These are phyloP conservation scores for Gorsachius magnificus DNA, from an alignment of 2,797 vertebrate species.

Conservation along the genomic window DNA sequence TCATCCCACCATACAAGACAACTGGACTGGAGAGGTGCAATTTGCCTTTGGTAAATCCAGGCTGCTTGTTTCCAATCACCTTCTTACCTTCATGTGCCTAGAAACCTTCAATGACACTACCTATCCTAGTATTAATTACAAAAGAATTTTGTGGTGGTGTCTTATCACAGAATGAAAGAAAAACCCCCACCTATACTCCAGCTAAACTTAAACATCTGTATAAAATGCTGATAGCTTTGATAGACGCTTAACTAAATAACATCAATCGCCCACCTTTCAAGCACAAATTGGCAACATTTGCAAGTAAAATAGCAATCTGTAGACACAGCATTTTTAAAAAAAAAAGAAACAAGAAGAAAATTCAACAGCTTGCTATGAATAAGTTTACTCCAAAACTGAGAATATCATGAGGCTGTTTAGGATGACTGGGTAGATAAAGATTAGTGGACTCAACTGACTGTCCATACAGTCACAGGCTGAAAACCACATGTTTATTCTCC, in stretches of 20 bases:
- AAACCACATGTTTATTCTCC: slow-evolving; percentile 63
- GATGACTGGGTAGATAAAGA: slow-evolving; percentile 38
- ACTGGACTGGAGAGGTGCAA: not conserved
- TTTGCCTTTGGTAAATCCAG: not conserved
- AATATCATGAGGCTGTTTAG: slow-evolving; percentile 22
- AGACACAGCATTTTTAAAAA: not conserved
- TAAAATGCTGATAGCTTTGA: not conserved
- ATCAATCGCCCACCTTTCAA: not conserved
- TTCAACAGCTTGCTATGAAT: slow-evolving; percentile 45
- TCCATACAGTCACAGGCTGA: slow-evolving; percentile 27
- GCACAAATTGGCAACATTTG: not conserved
- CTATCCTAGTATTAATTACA: not conserved
- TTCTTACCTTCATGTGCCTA: not conserved
- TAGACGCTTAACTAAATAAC: not conserved
- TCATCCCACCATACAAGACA: not conserved
- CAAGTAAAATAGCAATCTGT: not conserved
- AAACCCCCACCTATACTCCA: not conserved
- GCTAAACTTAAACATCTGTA: not conserved
- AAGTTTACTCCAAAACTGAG: slow-evolving; percentile 3
- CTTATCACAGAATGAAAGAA: not conserved
- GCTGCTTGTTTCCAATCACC: not conserved
- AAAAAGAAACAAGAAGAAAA: slow-evolving; percentile 20
- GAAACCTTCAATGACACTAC: not conserved
- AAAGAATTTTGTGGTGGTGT: not conserved
- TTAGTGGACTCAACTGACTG: slow-evolving; percentile 40